Evolutionary conservation across 2,113 vertebrate genomes (phyloP).

Genomic region (Ivindomyrus marchei): DNA sequence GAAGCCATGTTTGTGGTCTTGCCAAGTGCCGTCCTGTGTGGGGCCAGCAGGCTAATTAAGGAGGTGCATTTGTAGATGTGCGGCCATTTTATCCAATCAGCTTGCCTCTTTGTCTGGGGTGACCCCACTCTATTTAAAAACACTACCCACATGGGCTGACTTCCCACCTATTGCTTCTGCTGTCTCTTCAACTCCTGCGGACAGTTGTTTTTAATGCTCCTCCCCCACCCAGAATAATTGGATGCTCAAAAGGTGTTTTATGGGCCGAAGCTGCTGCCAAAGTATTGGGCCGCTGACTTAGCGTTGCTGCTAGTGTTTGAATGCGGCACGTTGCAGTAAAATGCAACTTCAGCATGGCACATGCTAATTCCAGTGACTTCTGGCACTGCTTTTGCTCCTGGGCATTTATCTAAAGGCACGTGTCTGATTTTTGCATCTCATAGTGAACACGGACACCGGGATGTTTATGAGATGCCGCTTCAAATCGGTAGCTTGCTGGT

Average conservation of each 20-base stretch:
- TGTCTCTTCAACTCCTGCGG: neutral
- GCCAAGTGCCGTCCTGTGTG: neutral
- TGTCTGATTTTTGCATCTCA: neutral
- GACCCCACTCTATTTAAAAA: neutral
- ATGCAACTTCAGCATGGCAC: neutral
- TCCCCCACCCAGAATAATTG: neutral
- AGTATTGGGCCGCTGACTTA: neutral
- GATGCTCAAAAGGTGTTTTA: neutral
- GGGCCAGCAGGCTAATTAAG: neutral
- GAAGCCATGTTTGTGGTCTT: neutral
- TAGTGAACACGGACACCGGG: neutral
- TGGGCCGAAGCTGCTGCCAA: neutral
- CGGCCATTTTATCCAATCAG: neutral
- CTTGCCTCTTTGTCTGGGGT: neutral
- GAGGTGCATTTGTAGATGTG: neutral
- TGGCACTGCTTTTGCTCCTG: neutral
- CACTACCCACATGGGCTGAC: neutral
- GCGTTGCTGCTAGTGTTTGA: neutral
- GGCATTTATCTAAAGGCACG: neutral
- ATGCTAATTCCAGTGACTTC: neutral
- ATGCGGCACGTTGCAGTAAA: neutral
- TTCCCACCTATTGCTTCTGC: neutral
- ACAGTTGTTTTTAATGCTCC: neutral
- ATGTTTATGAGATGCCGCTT: neutral
- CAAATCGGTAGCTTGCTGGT: neutral